These are phyloP conservation scores for Luehdorfia chinensis DNA, from an alignment of 1,140 invertebrate species.

Conservation along the genomic window DNA sequence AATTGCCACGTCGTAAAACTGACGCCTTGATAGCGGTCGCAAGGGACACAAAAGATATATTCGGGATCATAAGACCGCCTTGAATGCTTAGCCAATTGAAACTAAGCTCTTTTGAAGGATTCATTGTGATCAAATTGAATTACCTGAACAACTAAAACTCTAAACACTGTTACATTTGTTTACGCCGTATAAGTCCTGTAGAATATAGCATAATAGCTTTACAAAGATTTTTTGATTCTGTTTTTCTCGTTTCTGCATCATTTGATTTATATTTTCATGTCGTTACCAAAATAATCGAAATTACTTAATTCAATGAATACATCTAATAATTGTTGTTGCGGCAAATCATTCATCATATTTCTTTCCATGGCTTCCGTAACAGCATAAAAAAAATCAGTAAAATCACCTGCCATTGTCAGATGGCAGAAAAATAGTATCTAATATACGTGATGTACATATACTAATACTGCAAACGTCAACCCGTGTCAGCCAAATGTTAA, in stretches of 20 bases:
- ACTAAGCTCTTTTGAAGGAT: slow-evolving; percentile 31
- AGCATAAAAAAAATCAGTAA: no score
- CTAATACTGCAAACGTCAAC: no score
- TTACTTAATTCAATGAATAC: not conserved
- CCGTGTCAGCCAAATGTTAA: no score
- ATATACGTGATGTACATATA: no score
- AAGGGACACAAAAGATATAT: slow-evolving; percentile 30
- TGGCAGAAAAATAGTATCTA: no score
- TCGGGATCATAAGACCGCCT: slow-evolving; percentile 14
- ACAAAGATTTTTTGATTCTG: not conserved
- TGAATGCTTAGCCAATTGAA: slow-evolving; percentile 29
- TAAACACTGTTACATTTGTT: slow-evolving; percentile 10
- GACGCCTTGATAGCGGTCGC: slow-evolving; percentile 21
- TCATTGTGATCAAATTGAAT: slow-evolving; percentile 28
- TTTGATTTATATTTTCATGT: not conserved
- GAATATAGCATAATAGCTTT: slow-evolving; percentile 40
- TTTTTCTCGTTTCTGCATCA: not conserved
- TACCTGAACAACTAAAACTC: slow-evolving; percentile 14
- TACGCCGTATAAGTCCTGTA: slow-evolving; percentile 6
- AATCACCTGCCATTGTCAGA: no score
- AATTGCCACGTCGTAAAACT: slow-evolving; percentile 40
- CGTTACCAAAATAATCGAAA: not conserved
- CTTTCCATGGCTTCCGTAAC: no score
- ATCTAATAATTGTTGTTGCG: no score
- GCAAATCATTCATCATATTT: no score